Conservation (phyloP, 2,888 invertebrate species). For the Brachyptera putata region DNA sequence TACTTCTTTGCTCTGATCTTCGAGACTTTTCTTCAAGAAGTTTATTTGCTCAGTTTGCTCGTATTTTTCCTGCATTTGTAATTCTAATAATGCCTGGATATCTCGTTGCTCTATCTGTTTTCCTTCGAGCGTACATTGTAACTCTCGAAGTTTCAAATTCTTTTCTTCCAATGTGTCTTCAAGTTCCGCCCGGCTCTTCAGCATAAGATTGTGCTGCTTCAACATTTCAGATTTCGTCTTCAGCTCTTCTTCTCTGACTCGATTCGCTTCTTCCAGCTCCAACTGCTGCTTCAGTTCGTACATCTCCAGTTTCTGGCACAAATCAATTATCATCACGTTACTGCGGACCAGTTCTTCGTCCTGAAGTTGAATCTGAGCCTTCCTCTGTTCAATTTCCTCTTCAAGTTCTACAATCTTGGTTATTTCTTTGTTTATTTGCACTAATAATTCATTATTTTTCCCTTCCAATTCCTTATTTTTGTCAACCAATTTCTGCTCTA, state of each 20-base stretch:
- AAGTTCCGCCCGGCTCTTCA: no score
- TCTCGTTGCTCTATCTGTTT: background rate
- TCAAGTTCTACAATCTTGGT: background rate
- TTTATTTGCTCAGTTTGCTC: background rate
- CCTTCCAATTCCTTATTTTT: no score
- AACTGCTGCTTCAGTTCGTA: background rate
- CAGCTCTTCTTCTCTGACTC: background rate
- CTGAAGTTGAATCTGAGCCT: background rate
- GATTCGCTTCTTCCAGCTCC: background rate
- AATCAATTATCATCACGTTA: background rate
- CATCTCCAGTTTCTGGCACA: background rate
- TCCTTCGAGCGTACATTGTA: background rate
- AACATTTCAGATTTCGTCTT: background rate
- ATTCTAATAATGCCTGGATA: background rate
- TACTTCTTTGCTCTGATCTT: background rate
- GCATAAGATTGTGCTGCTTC: background rate
- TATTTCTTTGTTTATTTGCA: no score
- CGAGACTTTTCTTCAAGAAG: background rate
- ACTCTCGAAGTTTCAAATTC: background rate
- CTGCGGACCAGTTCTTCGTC: background rate
- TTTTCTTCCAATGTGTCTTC: background rate
- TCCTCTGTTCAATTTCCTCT: background rate
- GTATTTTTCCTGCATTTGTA: constrained; percentile 4
- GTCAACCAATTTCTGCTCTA: no score
- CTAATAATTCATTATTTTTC: no score